Percentiles rank a stretch among this genome's conserved stretches.
Conservation (phyloP, 23 tunicate genomes). For the Corella eumyota region DNA sequence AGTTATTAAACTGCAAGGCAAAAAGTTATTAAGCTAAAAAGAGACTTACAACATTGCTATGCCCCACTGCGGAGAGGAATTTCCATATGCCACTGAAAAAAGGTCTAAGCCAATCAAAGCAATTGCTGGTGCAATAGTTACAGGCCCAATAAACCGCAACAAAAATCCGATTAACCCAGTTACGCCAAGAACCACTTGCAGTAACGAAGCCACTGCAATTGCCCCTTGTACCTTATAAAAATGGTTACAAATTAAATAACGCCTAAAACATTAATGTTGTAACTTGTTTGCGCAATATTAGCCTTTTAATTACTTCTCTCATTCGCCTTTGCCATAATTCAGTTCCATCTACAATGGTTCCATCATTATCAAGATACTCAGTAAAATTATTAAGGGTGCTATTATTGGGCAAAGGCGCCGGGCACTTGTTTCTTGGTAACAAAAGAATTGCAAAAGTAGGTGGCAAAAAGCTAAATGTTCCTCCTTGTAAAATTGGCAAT, state of each 20-base stretch:
- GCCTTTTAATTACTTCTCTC: slow-evolving; percentile 36
- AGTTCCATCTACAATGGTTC: slow-evolving; percentile 36
- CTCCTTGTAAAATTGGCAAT: slow-evolving; percentile 77
- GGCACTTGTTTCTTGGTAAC: slow-evolving; percentile 62
- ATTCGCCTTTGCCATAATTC: slow-evolving; percentile 71
- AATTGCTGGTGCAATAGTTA: slow-evolving; percentile 47
- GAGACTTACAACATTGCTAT: slow-evolving; percentile 28
- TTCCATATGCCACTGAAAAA: slow-evolving; percentile 19
- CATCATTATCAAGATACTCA: slow-evolving; percentile 60
- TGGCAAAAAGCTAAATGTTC: slow-evolving; percentile 44
- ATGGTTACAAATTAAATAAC: neutral
- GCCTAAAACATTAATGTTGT: neutral
- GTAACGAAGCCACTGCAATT: slow-evolving; percentile 52
- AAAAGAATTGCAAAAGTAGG: slow-evolving; percentile 54
- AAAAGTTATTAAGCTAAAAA: too few relatives aligned
- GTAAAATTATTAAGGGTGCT: slow-evolving; percentile 13
- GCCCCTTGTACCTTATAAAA: slow-evolving; percentile 62
- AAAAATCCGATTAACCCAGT: slow-evolving; percentile 51
- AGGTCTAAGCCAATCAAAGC: slow-evolving; percentile 47
- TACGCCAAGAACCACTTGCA: slow-evolving; percentile 38
- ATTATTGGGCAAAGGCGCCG: slow-evolving; percentile 23
- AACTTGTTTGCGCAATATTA: neutral
- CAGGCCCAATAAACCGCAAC: slow-evolving; percentile 50
- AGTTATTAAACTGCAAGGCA: too few relatives aligned
- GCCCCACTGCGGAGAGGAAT: slow-evolving; percentile 37